Percentiles rank a stretch among this genome's conserved stretches.
These are phyloP conservation scores for Vanessa atalanta DNA, from an alignment of 1,140 invertebrate genomes.

Conservation along the genomic window DNA sequence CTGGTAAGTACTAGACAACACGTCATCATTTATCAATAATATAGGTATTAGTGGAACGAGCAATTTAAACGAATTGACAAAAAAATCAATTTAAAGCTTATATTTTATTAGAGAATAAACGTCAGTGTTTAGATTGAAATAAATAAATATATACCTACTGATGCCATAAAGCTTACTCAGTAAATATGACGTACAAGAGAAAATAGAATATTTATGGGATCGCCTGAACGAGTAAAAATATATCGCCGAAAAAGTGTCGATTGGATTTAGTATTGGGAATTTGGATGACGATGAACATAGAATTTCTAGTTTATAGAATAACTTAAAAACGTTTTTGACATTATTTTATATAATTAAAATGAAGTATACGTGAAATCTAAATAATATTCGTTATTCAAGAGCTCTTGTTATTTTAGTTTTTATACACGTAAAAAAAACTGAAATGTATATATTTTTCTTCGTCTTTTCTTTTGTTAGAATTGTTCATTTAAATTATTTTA, in stretches of 20 bases:
- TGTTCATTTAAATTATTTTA: too few species aligned
- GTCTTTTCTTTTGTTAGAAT: too few species aligned
- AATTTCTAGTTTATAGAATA: neutral
- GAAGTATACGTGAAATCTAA: too few species aligned
- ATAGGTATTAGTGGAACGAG: neutral
- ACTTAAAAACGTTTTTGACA: too few species aligned
- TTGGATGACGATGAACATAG: neutral
- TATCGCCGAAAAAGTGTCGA: neutral
- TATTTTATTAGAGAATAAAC: constrained; percentile 14
- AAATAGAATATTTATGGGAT: constrained; percentile 25
- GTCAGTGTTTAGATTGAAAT: neutral
- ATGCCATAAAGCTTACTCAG: constrained; percentile 10
- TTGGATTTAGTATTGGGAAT: neutral
- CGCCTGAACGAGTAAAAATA: neutral
- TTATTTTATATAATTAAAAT: too few species aligned
- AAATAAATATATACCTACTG: constrained; percentile 12
- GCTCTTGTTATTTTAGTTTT: too few species aligned
- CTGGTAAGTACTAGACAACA: too few species aligned
- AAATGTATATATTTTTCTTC: too few species aligned
- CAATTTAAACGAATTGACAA: neutral
- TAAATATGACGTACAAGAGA: constrained; percentile 21
- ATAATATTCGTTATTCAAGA: too few species aligned
- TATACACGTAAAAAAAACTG: too few species aligned
- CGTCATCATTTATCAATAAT: too few species aligned
- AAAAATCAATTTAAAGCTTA: constrained; percentile 10